These are phyloP conservation scores for Glossophaga mutica DNA, from an alignment of 2,797 vertebrate genomes.

Conservation along the genomic window DNA sequence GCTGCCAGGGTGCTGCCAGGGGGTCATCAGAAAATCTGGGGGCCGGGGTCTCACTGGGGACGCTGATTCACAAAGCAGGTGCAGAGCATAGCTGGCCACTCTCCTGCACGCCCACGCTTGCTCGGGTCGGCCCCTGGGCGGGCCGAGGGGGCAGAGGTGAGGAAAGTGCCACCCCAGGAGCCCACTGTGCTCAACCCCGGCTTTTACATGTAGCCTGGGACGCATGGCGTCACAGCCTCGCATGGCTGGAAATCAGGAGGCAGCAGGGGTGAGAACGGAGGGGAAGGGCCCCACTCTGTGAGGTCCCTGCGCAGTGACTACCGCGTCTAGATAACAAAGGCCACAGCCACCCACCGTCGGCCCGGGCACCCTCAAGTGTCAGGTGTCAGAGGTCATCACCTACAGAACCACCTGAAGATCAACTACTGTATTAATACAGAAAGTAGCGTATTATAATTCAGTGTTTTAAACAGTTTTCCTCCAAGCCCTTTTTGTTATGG, in stretches of 20 bases:
- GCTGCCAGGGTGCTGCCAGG: neutral
- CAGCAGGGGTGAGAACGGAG: neutral
- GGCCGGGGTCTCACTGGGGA: neutral
- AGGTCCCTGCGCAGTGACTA: neutral
- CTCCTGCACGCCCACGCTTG: neutral
- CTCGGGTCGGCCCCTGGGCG: too few relatives aligned
- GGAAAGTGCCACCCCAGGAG: neutral
- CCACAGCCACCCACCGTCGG: neutral
- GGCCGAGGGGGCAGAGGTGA: neutral
- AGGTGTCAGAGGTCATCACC: neutral
- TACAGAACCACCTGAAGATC: neutral
- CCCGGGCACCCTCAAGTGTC: neutral
- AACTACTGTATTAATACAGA: neutral
- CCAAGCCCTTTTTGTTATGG: neutral
- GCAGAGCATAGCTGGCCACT: neutral
- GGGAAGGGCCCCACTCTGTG: neutral
- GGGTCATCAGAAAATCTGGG: neutral
- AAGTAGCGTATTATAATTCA: neutral
- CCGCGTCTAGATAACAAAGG: neutral
- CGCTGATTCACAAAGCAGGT: accelerated
- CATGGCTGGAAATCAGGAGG: neutral
- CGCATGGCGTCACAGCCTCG: accelerated
- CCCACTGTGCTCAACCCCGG: neutral
- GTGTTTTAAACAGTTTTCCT: neutral
- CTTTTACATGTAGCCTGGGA: neutral